Percentiles rank a stretch among this genome's conserved stretches.
Conservation (phyloP, 2,797 vertebrate species). For the Scolopax bukidnonensis region DNA sequence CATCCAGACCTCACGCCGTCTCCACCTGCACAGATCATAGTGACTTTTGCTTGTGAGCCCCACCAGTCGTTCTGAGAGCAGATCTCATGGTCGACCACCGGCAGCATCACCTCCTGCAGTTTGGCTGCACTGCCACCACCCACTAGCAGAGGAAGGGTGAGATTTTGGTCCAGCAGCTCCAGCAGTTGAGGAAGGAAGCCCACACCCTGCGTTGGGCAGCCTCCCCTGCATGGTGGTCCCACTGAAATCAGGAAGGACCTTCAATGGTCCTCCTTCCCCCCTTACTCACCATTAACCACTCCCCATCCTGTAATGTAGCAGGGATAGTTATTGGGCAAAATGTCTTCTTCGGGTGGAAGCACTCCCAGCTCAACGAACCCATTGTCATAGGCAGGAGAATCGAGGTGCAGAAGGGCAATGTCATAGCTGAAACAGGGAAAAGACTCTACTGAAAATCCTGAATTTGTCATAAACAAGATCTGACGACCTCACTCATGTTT, state of each 20-base stretch:
- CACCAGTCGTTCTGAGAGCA: slow-evolving; percentile 77
- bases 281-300: neutral
- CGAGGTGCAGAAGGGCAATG: neutral
- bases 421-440: neutral
- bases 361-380: neutral
- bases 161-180: neutral
- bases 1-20: slow-evolving; percentile 75
- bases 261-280: neutral
- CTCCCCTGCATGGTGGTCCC: neutral
- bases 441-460: neutral
- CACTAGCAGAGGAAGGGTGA: neutral
- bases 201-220: neutral
- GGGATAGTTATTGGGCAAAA: neutral
- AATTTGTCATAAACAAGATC: neutral
- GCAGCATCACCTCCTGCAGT: slow-evolving; percentile 75
- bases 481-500: rapidly evolving
- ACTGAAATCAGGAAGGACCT: neutral
- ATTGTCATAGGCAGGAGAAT: neutral
- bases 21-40: slow-evolving; percentile 81
- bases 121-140: neutral
- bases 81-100: slow-evolving; percentile 62
- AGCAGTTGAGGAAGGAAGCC: neutral
- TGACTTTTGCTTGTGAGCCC: slow-evolving; percentile 65
- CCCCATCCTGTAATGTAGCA: slow-evolving; percentile 18
- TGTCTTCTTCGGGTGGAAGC: neutral